Evolutionary conservation across 2,113 vertebrate species (phyloP).

Genomic region (Phainopepla nitens): DNA sequence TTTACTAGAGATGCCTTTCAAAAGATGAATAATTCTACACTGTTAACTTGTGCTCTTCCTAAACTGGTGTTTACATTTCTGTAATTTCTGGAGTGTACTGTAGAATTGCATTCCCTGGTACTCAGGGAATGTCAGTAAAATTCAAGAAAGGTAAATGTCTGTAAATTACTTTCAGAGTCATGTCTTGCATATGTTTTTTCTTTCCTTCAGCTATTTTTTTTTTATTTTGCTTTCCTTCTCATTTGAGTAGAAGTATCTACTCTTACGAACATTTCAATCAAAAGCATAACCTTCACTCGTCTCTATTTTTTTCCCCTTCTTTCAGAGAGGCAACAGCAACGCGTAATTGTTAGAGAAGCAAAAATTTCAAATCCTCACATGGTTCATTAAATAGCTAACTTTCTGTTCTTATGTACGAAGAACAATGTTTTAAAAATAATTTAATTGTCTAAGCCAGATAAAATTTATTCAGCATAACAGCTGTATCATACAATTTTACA

Average conservation of each 20-base stretch:
- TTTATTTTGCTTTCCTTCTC: not conserved
- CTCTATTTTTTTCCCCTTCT: not conserved
- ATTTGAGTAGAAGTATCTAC: not conserved
- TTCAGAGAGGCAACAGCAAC: constrained; percentile 10
- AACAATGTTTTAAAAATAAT: constrained; percentile 43
- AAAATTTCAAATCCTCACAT: constrained; percentile 35
- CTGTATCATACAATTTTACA: not conserved
- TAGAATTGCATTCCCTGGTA: not conserved
- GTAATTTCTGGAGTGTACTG: not conserved
- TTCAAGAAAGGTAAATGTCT: not conserved
- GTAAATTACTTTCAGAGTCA: not conserved
- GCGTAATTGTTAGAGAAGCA: not conserved
- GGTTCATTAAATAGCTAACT: constrained; percentile 47
- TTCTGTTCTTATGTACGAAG: constrained; percentile 41
- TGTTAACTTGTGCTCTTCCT: not conserved
- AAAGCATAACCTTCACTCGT: not conserved
- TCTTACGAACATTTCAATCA: constrained; percentile 19
- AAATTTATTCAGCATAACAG: constrained; percentile 17
- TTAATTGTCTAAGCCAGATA: constrained; percentile 39
- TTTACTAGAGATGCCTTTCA: not conserved
- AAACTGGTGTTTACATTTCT: not conserved
- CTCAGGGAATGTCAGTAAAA: not conserved
- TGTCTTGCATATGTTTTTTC: not conserved
- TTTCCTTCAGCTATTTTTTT: not conserved
- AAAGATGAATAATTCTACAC: not conserved